A percentile compares a stretch with the other conserved stretches of the same genome.
Conservation (phyloP, 2,113 vertebrate species). For the Rhinolophus sinicus region DNA sequence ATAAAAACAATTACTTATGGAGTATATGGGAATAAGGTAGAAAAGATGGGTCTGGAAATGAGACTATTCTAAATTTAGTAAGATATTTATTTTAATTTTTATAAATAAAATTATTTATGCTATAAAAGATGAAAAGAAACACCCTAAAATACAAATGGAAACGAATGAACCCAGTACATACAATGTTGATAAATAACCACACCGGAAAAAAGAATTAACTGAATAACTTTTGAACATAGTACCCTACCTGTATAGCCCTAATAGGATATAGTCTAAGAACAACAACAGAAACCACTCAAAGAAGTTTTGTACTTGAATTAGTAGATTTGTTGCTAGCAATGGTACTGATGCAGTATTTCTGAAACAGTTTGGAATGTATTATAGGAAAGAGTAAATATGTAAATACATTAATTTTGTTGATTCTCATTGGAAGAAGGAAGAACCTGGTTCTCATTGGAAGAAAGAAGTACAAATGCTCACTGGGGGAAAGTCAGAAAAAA, state of each 20-base stretch:
- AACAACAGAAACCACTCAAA: not conserved
- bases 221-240: not conserved
- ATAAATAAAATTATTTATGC: constrained; percentile 8
- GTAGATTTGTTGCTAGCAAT: not conserved
- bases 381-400: not conserved
- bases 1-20: not conserved
- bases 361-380: not conserved
- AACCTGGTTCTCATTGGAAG: not conserved
- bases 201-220: not conserved
- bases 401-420: not conserved
- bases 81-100: not conserved
- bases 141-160: not conserved
- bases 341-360: not conserved
- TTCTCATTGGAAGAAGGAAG: too few species aligned
- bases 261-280: not conserved
- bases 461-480: not conserved
- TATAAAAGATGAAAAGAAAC: not conserved
- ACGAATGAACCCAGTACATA: not conserved
- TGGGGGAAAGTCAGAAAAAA: not conserved
- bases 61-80: not conserved
- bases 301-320: not conserved
- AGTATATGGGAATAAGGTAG: not conserved
- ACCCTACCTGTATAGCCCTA: not conserved
- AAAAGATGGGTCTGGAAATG: not conserved
- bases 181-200: not conserved